Base-by-base conservation (phyloP, 2,888 invertebrate genomes). In the Phragmatobia fuliginosa region DNA sequence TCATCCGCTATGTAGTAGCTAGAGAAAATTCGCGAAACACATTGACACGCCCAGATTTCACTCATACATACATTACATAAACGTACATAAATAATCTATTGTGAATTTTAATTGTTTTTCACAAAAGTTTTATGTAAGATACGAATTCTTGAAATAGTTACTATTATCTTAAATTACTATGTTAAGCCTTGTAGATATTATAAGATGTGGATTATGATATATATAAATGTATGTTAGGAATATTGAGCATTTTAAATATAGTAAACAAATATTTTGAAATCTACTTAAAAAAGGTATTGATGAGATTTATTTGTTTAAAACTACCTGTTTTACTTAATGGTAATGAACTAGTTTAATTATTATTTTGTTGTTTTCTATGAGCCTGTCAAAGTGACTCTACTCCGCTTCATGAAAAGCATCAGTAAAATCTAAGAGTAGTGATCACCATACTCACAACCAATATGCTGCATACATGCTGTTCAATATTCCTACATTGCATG, bases 1-100 rank as follows among this genome's bases (percentile, higher is more conserved):
- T 49, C 25, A 71, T 67, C 59, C 68, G 70, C 16, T 25, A 16
- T 63, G n/a, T 38, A 31, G 60, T 49, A 68, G 36, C 52, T 33
- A 73, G 49, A 62, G 33, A 52, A 71, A 67, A 71, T 68, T 67
- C 38, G 67, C 65, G 36, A 64, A 18, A 11, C 25, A 33, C 31
- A 41, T 16, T 28, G 65, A 65, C 56, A 65, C 65, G 65, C 65
- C 56, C 65, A 36, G 36, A 52, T 64, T 65, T 38, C 6, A 3
- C 28, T n/a, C n/a, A n/a, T n/a, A n/a, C n/a, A n/a, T n/a, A 28
- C 16, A 56, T 56, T 56, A 5, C 14, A 25, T 21, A 21, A 45
- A 21, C 18, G 21, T 21, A 8, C 10, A 8, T 2, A 41, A 41
- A 14, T 21, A 5, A 45, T 21, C 21, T 21, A 21, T 21, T 21